Evolutionary conservation across 2,888 invertebrate species (phyloP).

Genomic region (Eustalomyia histrio): DNA sequence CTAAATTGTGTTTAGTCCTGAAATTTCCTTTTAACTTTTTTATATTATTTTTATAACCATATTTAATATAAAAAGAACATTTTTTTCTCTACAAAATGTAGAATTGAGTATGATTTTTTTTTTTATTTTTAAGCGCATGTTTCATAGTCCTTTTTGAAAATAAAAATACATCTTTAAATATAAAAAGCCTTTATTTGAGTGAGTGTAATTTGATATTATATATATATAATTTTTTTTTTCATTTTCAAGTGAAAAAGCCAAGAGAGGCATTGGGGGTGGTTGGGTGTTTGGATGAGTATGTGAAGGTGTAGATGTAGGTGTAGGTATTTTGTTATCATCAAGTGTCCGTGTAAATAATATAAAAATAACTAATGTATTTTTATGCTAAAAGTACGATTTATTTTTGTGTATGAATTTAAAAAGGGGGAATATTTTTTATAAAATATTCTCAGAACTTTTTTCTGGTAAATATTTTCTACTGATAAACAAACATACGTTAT

Average conservation of each 20-base stretch:
- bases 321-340: conserved; percentile 58
- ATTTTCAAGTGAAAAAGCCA: conserved; percentile 8
- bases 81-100: conserved; percentile 43
- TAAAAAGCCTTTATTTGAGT: conserved; percentile 42
- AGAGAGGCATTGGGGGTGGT: conserved; percentile 8
- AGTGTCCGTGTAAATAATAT: conserved; percentile 50
- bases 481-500: too few relatives aligned
- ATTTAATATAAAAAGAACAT: background rate
- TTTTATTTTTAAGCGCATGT: conserved; percentile 57
- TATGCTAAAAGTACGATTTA: conserved; percentile 35
- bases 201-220: conserved; percentile 63
- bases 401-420: conserved; percentile 8
- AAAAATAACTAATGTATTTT: conserved; percentile 46
- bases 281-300: conserved; percentile 16
- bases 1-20: background rate
- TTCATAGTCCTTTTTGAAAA: conserved; percentile 30
- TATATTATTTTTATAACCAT: background rate
- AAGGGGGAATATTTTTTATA: conserved; percentile 1
- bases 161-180: conserved; percentile 28
- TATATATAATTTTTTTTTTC: conserved; percentile 5
- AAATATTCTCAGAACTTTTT: conserved; percentile 22
- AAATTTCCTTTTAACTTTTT: conserved; percentile 21
- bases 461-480: background rate
- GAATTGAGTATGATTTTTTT: conserved; percentile 45
- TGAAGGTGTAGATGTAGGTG: conserved; percentile 11